Evolutionary conservation across 2,888 invertebrate genomes (phyloP), one percentile per base, ranked within the genome.

Genomic region (Hipparchia semele): DNA sequence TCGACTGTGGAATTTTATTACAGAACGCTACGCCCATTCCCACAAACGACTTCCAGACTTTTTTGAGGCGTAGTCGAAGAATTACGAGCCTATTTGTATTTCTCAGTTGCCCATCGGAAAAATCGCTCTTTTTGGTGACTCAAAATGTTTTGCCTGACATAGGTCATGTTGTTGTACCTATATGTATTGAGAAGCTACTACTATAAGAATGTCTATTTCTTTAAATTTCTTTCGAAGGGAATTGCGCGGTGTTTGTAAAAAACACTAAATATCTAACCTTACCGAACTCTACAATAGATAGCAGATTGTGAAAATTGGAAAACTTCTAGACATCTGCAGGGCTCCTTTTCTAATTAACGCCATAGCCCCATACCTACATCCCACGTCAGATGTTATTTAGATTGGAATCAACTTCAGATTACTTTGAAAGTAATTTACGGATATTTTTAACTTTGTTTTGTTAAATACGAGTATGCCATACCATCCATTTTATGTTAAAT

Each of bases 341-440:
- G 58, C 13, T 58, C 13, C 23, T 23, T 58, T 58, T 58, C 23
- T 23, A 58, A 58, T 58, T 58, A 58, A 6, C 56, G 58, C 58
- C 23, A 9, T 13, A 23, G 8, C 58, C 58, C 58, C 12, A 54
- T 10, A 10, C 53, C 53, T 12, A 23, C 58, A 8, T 23, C 58
- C 8, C 23, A n/a, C 13, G 58, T 58, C 58, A 58, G 58, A 58
- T 58, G 58, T 58, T 4, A 58, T 58, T 58, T 58, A 58, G 58
- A 58, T 58, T 33, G 23, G 9, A 58, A 58, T 58, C 58, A 13
- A 58, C 13, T 58, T 58, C 23, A 23, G 23, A 58, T 58, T 58
- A 58, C 23, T 58, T 58, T 8, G 8, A 58, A 58, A 58, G 58
- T 58, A 58, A 58, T 58, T 58, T 58, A 23, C 58, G 58, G 23